Percentiles rank a stretch among this genome's conserved stretches.
phyloP scores from a whole-genome alignment of 2,113 vertebrate genomes.

The Pseudopipra pipra region DNA sequence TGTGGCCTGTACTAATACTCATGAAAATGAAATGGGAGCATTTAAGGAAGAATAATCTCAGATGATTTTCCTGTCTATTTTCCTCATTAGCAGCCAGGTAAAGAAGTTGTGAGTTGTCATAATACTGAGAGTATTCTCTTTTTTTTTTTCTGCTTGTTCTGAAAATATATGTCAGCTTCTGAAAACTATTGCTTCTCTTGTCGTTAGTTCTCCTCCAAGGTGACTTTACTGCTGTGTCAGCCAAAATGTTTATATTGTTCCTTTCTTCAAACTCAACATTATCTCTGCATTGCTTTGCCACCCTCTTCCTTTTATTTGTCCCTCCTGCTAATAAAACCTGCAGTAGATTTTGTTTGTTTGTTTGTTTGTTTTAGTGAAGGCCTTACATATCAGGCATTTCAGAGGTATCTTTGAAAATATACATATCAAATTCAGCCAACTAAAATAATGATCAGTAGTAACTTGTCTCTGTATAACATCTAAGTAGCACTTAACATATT shows the following conservation, averaged over 20 bases:
- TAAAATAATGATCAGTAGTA: not conserved
- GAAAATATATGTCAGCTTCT: not conserved
- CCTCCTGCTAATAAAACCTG: conserved; percentile 9
- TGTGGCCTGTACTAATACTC: not conserved
- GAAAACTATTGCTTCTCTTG: conserved; percentile 12
- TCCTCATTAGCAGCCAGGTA: not conserved
- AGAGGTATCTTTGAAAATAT: not conserved
- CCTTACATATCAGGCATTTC: not conserved
- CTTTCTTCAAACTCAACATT: not conserved
- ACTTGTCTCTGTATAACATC: not conserved
- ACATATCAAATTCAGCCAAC: not conserved
- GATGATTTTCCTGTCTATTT: conserved; percentile 5
- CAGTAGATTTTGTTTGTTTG: not conserved
- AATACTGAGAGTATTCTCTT: not conserved
- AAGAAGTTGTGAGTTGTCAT: not conserved
- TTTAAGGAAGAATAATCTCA: conserved; percentile 24
- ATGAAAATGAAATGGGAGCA: not conserved
- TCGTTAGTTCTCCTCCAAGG: conserved; percentile 5
- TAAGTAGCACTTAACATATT: not conserved
- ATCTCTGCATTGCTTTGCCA: not conserved
- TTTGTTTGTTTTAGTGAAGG: not conserved
- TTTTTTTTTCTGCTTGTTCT: not conserved
- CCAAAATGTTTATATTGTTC: not conserved
- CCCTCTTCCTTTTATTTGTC: not conserved
- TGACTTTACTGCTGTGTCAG: not conserved